Base-by-base conservation (phyloP, 2,113 vertebrate genomes). In the Sander vitreus region DNA sequence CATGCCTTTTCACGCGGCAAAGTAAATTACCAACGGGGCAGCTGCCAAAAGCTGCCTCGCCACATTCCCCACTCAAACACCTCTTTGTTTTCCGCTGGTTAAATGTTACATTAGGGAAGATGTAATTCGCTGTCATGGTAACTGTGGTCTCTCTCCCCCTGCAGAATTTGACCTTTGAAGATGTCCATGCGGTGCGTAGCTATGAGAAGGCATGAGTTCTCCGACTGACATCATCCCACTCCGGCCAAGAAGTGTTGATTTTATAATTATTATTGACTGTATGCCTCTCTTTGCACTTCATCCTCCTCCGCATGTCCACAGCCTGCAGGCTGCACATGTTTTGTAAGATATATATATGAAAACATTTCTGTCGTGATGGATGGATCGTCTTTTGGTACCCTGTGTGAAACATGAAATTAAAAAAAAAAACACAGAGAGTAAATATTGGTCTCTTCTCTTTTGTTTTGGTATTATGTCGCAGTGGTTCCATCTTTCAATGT, bases 91-190 rank as follows among this genome's bases (percentile, higher is more conserved):
- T 74, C 23, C 39, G 54, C 25, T n/a, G 16, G 13, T 33, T 3
- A 36, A 6, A 21, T 30, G 1, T 10, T 13, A 0, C 16, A 14
- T 23, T 50, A 57, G 5, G 8, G 10, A 5, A 12, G 14, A 2
- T 5, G 55, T 0, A 10, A 0, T 3, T 58, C 6, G 3, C 12
- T 8, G 13, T 50, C 19, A 59, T 73, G 8, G 60, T 81, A 33
- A 73, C 45, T 57, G 6, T 27, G 62, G 53, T 57, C 73, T 91
- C 48, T 84, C 30, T 68, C 55, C 54, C n/a, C 85, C 86, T 90
- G 80, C 96, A 99, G 98, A 98, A 96, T 83, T 90, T 98, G 71
- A 97, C 96, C 71, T 97, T 96, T 91, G 97, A 96, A 60, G 97
- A 98, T 48, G 83, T 96, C 84, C 95, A 96, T 74, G 95, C 97